Percentiles rank a stretch among this genome's conserved stretches.
Evolutionary conservation across 2,113 vertebrate species (phyloP).

Genomic region (Limnothrissa miodon): DNA sequence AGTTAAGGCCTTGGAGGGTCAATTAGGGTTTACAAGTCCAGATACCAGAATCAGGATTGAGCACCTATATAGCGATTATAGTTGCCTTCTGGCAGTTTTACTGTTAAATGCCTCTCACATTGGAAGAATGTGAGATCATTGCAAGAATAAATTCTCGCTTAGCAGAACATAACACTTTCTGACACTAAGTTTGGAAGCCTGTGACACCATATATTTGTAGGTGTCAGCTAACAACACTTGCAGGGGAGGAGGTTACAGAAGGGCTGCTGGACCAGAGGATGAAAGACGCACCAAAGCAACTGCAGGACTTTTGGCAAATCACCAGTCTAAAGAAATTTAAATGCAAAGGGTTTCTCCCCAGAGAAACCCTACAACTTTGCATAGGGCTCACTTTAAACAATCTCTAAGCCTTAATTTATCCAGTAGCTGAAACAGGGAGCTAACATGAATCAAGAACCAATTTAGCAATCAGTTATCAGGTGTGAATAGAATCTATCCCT

Average conservation of each 20-base stretch:
- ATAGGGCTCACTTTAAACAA: neutral
- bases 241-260: neutral
- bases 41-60: neutral
- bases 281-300: conserved; percentile 1
- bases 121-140: neutral
- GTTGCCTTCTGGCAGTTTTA: neutral
- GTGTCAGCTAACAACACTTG: neutral
- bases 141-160: neutral
- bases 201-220: neutral
- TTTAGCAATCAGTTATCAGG: neutral
- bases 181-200: conserved; percentile 19
- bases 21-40: neutral
- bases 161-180: conserved; percentile 8
- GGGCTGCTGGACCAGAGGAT: neutral
- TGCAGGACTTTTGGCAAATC: neutral
- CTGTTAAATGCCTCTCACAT: neutral
- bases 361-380: neutral
- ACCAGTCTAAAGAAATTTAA: neutral
- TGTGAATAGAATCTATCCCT: neutral
- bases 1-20: neutral
- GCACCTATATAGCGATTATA: neutral
- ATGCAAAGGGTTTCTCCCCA: neutral
- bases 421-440: neutral
- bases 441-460: neutral
- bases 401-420: neutral